These are phyloP conservation scores for Vanessa atalanta DNA, from an alignment of 1,140 invertebrate species.

Conservation along the genomic window DNA sequence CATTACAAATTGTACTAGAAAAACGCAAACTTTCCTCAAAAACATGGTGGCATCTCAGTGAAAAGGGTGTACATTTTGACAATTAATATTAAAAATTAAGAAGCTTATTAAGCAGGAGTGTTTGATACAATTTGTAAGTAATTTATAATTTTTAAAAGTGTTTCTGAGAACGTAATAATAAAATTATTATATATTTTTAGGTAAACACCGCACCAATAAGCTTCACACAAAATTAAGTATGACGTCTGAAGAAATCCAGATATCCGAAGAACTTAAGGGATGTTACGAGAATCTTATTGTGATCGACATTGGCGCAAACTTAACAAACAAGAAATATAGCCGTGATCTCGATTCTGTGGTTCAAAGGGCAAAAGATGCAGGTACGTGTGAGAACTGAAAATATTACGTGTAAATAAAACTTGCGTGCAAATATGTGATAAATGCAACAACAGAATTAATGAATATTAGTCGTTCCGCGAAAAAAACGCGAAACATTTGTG, in stretches of 20 bases:
- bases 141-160: neutral
- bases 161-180: neutral
- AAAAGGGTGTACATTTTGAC: constrained; percentile 68
- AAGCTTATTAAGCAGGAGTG: constrained; percentile 78
- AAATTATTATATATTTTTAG: constrained; percentile 46
- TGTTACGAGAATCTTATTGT: constrained; percentile 94
- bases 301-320: constrained; percentile 95
- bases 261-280: constrained; percentile 74
- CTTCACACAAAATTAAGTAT: constrained; percentile 74
- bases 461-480: constrained; percentile 36
- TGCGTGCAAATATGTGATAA: constrained; percentile 47
- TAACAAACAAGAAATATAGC: constrained; percentile 96
- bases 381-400: constrained; percentile 73
- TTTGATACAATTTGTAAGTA: constrained; percentile 78
- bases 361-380: constrained; percentile 94
- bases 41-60: constrained; percentile 78
- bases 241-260: constrained; percentile 78
- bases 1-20: constrained; percentile 18
- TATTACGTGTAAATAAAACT: constrained; percentile 26
- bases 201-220: constrained; percentile 76
- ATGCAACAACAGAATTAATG: constrained; percentile 45
- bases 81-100: constrained; percentile 69
- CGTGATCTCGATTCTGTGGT: constrained; percentile 96
- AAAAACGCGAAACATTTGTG: constrained; percentile 33
- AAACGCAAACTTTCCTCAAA: constrained; percentile 55